These are phyloP conservation scores for Plagodis pulveraria DNA, from an alignment of 2,888 invertebrate species.

Conservation along the genomic window DNA sequence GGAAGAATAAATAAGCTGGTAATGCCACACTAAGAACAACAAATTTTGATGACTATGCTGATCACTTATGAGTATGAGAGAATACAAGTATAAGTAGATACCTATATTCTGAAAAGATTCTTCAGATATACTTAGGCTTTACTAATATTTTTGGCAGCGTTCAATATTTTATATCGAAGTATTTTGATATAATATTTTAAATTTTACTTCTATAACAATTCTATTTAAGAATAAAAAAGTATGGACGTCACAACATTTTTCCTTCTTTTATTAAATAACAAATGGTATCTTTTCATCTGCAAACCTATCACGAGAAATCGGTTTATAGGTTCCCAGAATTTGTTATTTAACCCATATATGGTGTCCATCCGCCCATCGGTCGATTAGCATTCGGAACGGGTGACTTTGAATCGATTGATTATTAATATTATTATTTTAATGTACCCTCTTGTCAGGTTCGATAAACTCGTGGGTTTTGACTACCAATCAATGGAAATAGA, in stretches of 20 bases:
- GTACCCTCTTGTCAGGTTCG: constrained; percentile 25
- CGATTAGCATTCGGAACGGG: constrained; percentile 45
- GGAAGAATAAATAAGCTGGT: too few relatives aligned
- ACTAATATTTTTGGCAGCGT: too few relatives aligned
- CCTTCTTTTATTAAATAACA: not conserved
- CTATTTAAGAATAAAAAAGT: too few relatives aligned
- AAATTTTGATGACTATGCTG: too few relatives aligned
- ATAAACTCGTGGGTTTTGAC: constrained; percentile 10
- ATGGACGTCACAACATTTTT: not conserved
- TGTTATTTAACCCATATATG: constrained; percentile 42
- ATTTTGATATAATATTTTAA: too few relatives aligned
- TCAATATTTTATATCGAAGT: too few relatives aligned
- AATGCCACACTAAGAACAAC: too few relatives aligned
- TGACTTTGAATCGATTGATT: constrained; percentile 37
- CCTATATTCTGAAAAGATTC: too few relatives aligned
- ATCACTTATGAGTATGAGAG: too few relatives aligned
- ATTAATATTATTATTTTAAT: constrained; percentile 36
- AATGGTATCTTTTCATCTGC: not conserved
- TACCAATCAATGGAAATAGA: constrained; percentile 5
- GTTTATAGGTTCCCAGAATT: constrained; percentile 46
- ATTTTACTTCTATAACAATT: too few relatives aligned
- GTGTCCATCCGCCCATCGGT: constrained; percentile 47
- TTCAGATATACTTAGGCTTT: too few relatives aligned
- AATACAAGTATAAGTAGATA: too few relatives aligned
- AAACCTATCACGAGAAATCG: constrained; percentile 25